A percentile compares a stretch with the other conserved stretches of the same genome.
phyloP scores from a whole-genome alignment of 2,888 invertebrate genomes.

The Laothoe populi region DNA sequence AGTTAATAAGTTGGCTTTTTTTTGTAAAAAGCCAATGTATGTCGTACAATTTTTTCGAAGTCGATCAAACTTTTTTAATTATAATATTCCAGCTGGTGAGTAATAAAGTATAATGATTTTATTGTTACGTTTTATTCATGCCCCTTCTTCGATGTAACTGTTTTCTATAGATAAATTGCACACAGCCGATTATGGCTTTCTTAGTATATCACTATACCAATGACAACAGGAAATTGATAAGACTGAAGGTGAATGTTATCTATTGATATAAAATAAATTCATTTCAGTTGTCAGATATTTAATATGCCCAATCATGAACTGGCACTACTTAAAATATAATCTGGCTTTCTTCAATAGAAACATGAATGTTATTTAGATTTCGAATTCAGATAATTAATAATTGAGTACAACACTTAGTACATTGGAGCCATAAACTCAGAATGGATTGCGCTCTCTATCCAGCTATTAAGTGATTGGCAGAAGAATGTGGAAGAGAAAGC shows the following conservation, averaged over 20 bases:
- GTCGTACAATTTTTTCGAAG: conserved; percentile 78
- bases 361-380: background rate
- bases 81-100: conserved; percentile 79
- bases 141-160: background rate
- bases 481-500: too few relatives aligned
- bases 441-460: too few relatives aligned
- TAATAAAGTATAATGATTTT: conserved; percentile 78
- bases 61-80: conserved; percentile 78
- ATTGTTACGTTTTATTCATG: conserved; percentile 57
- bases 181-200: background rate
- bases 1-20: conserved; percentile 67
- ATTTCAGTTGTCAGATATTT: background rate
- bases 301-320: too few relatives aligned
- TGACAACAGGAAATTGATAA: conserved; percentile 1
- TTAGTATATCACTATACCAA: background rate
- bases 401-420: background rate
- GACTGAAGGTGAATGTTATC: too few relatives aligned
- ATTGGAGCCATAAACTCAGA: background rate
- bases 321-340: background rate
- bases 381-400: background rate
- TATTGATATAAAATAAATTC: background rate
- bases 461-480: too few relatives aligned
- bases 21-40: conserved; percentile 65
- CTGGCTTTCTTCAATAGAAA: background rate
- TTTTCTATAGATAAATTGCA: background rate